These are phyloP conservation scores for Rhaphigaster nebulosa DNA, from an alignment of 2,888 invertebrate genomes.

Conservation along the genomic window DNA sequence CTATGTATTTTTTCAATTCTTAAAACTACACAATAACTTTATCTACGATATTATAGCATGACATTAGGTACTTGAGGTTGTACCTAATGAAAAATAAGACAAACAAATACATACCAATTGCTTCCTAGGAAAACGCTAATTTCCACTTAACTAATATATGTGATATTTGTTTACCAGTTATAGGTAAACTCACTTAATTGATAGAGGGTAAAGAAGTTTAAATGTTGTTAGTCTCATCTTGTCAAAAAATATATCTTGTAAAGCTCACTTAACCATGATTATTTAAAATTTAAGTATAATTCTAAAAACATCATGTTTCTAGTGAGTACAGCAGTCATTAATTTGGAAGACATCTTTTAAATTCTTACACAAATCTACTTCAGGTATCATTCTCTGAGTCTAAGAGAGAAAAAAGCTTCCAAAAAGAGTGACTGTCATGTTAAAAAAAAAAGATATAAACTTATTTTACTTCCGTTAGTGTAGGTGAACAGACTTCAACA, in stretches of 20 bases:
- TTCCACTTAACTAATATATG: not conserved
- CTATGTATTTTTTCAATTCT: not conserved
- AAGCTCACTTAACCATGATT: not conserved
- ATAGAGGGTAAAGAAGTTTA: not conserved
- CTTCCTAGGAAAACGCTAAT: not conserved
- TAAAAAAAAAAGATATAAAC: not conserved
- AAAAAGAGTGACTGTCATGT: not conserved
- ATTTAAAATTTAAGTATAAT: not conserved
- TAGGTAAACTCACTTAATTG: too few relatives aligned
- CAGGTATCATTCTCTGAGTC: not conserved
- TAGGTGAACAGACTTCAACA: not conserved
- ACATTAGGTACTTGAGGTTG: not conserved
- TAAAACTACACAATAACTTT: not conserved
- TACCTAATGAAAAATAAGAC: constrained; percentile 12
- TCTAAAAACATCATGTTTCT: not conserved
- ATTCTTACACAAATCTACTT: not conserved
- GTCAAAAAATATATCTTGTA: not conserved
- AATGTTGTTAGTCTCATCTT: not conserved
- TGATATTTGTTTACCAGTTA: not conserved
- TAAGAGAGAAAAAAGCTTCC: not conserved
- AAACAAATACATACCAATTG: not conserved
- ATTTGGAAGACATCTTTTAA: constrained; percentile 7
- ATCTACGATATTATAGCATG: not conserved
- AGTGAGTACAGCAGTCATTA: not conserved
- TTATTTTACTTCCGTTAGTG: not conserved